These are phyloP conservation scores for Hypselothyrea guttata DNA, from an alignment of 2,888 invertebrate genomes.

Conservation along the genomic window DNA sequence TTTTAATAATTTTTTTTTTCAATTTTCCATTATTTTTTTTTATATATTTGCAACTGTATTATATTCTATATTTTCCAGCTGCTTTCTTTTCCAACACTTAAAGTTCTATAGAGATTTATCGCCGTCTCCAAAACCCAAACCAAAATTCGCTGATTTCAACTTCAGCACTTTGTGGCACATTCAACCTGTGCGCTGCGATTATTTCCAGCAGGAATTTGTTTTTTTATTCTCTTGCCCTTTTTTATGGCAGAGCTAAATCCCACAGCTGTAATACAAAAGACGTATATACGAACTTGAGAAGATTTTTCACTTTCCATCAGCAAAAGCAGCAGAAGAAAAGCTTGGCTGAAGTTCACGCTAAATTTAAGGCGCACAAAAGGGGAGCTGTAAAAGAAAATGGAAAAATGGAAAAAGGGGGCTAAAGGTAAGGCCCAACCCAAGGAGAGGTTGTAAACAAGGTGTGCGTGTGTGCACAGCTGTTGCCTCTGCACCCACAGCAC, in stretches of 20 bases:
- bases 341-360: conserved; percentile 50
- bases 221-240: background rate
- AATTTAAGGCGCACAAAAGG: conserved; percentile 54
- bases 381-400: too few species aligned
- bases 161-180: conserved; percentile 47
- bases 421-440: background rate
- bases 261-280: conserved; percentile 38
- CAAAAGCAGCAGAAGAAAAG: conserved; percentile 27
- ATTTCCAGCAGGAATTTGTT: conserved; percentile 36
- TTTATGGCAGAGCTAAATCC: conserved; percentile 23
- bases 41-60: background rate
- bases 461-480: conserved; percentile 58
- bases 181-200: conserved; percentile 40
- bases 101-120: conserved; percentile 7
- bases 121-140: conserved; percentile 18
- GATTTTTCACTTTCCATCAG: conserved; percentile 65
- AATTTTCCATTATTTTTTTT: too few species aligned
- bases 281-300: conserved; percentile 26
- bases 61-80: conserved; percentile 3
- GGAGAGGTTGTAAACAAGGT: conserved; percentile 1
- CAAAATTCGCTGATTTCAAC: conserved; percentile 20
- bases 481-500: conserved; percentile 44
- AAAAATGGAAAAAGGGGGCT: conserved; percentile 1
- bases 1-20: too few species aligned
- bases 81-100: conserved; percentile 4